Base-by-base conservation (phyloP, 2,888 invertebrate genomes). In the Acrobeloides nanus region DNA sequence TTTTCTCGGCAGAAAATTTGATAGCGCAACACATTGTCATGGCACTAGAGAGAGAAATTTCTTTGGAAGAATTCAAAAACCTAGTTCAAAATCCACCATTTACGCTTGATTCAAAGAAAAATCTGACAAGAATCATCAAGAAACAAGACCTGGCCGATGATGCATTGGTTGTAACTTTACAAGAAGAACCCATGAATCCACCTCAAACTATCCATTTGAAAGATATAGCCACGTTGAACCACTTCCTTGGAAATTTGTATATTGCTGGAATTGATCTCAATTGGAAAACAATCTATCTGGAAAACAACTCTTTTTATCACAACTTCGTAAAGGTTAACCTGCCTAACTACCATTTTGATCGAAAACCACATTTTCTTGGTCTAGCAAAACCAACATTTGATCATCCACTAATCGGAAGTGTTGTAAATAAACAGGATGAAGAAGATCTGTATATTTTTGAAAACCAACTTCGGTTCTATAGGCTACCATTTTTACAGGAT, bases 321-420 rank as follows among this genome's bases (percentile, higher is more conserved):
- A 18, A 24, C 2, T 18, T 25, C 7, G 33, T 41, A n/a, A 49
- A 27, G 37, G 41, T 57, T 20, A 40, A 34, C 17, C 48, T 67
- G 6, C 68, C 66, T 0, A 66, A 58, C 7, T 68, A 68, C 41
- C 42, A 49, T 4, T 68, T 67, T 55, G 62, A 63, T 35, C 47
- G 52, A 33, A 53, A 55, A 32, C 34, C 43, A 1, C 38, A 55
- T 12, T 67, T 66, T 66, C 55, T 32, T 53, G 53, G 20, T 48
- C 52, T 12, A 35, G 32, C 21, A 50, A 51, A 10, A 17, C 8
- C 21, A 29, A 44, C 55, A 3, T 51, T 62, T 29, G 66, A 67
- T 25, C 62, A 67, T 38, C 53, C 55, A 37, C 39, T 67, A 10
- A 43, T 66, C 17, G 67, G 67, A 38, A 62, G 58, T 15, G 33